Evolutionary conservation across 2,113 vertebrate genomes (phyloP), one percentile per base, ranked within the genome.

Genomic region (Lipophrys pholis): DNA sequence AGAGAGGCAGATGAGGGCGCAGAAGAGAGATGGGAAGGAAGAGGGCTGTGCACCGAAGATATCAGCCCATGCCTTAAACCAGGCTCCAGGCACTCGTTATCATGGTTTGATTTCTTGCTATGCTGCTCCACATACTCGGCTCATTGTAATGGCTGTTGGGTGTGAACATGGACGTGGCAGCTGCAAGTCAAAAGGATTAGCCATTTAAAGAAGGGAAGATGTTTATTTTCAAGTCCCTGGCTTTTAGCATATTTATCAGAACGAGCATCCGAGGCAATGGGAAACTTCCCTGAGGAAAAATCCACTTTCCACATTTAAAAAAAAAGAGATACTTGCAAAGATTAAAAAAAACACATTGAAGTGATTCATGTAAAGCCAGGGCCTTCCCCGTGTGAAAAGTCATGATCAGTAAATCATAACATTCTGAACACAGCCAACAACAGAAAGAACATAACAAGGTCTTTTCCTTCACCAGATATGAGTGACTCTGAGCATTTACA

Each of bases 41-140:
- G 61, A 88, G 81, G 74, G 84, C 89, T 90, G 89, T 62, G 83
- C 66, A 61, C 17, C 21, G 81, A 74, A 87, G 87, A 93, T 91
- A 92, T 85, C 83, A 84, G 85, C 84, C 83, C 64, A 43, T 61
- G 80, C 85, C 83, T 89, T 81, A 68, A 90, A 91, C 81, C 80
- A 69, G 80, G 72, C 88, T 88, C 48, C 1, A 88, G 87, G 90
- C 83, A 66, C 67, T 76, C 55, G 86, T 90, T 89, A 93, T 93
- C 87, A 11, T 11, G 80, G 84, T 87, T 90, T 90, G 89, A 90
- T 90, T 91, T 91, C 87, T 88, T 87, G 89, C 90, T 87, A 82
- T 71, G 87, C 84, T 72, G 81, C 84, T 88, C 80, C 84, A 86
- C 85, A 79, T 77, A 71, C 78, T 81, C 78, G 3, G 64, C 81